Percentiles rank a stretch among this genome's conserved stretches.
Conservation (phyloP, 2,113 vertebrate species). For the Podiceps cristatus region DNA sequence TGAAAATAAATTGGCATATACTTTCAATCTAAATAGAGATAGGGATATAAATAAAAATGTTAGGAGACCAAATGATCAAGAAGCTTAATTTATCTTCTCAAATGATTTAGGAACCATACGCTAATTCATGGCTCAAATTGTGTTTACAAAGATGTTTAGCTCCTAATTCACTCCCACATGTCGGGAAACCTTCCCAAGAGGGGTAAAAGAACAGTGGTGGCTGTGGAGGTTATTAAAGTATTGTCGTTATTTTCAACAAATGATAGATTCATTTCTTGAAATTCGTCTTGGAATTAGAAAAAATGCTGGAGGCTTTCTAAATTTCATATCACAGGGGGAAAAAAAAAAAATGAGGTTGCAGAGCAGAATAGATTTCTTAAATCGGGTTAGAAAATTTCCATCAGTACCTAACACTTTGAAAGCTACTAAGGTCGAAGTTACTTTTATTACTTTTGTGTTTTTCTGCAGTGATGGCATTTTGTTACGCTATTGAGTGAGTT, state of each 20-base stretch:
- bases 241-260: not conserved
- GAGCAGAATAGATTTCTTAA: constrained; percentile 17
- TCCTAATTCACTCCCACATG: not conserved
- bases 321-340: not conserved
- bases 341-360: not conserved
- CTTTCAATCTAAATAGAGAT: not conserved
- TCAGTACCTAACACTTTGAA: not conserved
- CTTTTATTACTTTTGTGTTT: constrained; percentile 22
- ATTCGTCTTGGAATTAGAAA: not conserved
- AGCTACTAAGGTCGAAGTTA: not conserved
- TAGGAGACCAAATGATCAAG: not conserved
- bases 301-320: not conserved
- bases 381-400: constrained; percentile 39
- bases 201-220: not conserved
- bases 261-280: not conserved
- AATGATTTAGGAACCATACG: not conserved
- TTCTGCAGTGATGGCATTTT: constrained; percentile 43
- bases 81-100: not conserved
- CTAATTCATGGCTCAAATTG: not conserved
- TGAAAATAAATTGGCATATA: not conserved
- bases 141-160: not conserved
- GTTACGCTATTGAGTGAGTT: not conserved
- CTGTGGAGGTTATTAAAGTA: not conserved
- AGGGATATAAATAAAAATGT: not conserved
- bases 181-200: not conserved